Base-by-base conservation (phyloP, 2,797 vertebrate species). In the Sebastes dallii region DNA sequence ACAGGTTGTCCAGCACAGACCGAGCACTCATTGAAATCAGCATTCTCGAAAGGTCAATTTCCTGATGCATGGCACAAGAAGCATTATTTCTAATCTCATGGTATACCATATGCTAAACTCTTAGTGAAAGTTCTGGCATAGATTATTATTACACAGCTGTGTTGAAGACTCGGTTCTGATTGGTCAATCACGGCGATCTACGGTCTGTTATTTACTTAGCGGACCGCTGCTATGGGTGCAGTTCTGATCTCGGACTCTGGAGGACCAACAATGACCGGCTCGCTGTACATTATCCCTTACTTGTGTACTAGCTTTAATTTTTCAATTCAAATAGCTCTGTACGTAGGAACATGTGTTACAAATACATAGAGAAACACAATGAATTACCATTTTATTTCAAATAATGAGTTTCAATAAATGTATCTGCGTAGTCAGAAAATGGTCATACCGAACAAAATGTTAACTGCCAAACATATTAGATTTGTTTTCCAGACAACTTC, bases 1-100 rank as follows among this genome's bases (percentile, higher is more conserved):
- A 82, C 81, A 75, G 75, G 58, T 78, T 80, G 80, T 77, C 32
- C 55, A n/a, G 55, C 66, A 32, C 58, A 61, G 27, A 58, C 16
- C 3, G 11, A n/a, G 16, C 34, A 65, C 81, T 71, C 29, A 30
- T 18, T 56, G 5, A 70, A 72, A 66, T 29, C 50, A 46, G 16
- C 42, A 20, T 46, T 46, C 42, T 46, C 42, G 1, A 46, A 46
- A 8, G 42, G 16, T 46, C 42, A 46, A 46, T 46, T 18, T 46
- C 42, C 42, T 46, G 3, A 64, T 46, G 55, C 29, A 1, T 22
- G 13, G 6, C 8, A 46, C 9, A 55, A 42, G 1, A 46, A 46
- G n/a, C 1, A 46, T 46, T 22, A 12, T 39, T 62, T 25, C 50
- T 52, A n/a, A 52, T 9, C 50, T 20, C 50, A 52, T 52, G 4